These are phyloP conservation scores for Poecilia latipinna DNA, from an alignment of 2,113 vertebrate species.

Conservation along the genomic window DNA sequence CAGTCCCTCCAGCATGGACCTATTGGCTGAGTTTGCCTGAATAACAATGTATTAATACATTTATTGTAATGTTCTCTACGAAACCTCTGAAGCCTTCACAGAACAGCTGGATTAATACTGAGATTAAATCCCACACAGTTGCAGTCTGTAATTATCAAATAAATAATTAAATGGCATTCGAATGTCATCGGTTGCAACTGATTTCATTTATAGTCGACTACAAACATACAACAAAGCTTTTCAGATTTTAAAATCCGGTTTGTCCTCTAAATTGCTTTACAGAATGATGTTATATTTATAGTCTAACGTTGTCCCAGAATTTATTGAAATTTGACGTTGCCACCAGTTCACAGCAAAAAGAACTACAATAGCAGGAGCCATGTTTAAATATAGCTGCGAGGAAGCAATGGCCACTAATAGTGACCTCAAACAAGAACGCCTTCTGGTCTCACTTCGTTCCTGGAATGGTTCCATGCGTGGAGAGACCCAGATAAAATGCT, in stretches of 20 bases:
- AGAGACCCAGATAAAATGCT: not conserved
- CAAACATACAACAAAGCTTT: too few relatives aligned
- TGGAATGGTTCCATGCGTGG: not conserved
- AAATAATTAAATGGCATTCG: not conserved
- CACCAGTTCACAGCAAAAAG: not conserved
- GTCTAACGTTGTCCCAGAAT: too few relatives aligned
- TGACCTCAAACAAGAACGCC: not conserved
- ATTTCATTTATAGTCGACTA: too few relatives aligned
- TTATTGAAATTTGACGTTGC: too few relatives aligned
- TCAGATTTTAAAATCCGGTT: too few relatives aligned
- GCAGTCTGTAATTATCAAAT: not conserved
- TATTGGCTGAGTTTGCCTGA: not conserved
- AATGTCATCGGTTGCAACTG: too few relatives aligned
- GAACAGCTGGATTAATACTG: not conserved
- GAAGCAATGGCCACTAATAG: not conserved
- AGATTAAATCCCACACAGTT: not conserved
- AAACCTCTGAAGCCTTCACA: not conserved
- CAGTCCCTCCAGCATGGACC: not conserved
- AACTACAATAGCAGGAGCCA: not conserved
- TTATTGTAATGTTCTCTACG: not conserved
- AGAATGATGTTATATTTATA: too few relatives aligned
- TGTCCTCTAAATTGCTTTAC: too few relatives aligned
- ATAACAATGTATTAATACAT: not conserved
- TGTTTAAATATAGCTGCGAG: too few relatives aligned
- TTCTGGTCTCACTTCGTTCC: not conserved